Conservation (phyloP, 2,113 vertebrate species). For the Electrona antarctica region DNA sequence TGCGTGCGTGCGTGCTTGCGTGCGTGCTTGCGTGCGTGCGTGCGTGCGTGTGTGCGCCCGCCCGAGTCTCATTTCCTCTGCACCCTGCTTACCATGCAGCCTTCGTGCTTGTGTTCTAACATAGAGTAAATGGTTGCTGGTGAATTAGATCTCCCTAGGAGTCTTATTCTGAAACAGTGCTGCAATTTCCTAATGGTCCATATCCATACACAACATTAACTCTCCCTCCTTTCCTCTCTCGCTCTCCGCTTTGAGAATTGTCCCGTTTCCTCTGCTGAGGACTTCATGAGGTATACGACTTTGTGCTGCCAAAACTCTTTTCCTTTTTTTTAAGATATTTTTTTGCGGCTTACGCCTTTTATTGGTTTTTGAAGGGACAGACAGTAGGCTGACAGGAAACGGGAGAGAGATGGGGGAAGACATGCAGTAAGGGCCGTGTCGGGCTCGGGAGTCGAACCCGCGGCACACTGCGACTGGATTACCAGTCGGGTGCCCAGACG, state of each 20-base stretch:
- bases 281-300: no score
- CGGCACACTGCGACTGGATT: no score
- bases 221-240: conserved; percentile 14
- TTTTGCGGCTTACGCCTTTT: no score
- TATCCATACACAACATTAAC: conserved; percentile 32
- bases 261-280: no score
- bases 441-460: no score
- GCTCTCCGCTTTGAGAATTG: background rate
- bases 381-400: no score
- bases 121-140: conserved; percentile 38
- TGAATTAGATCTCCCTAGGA: conserved; percentile 22
- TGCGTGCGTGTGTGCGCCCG: conserved; percentile 11
- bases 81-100: conserved; percentile 16
- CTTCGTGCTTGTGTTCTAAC: conserved; percentile 26
- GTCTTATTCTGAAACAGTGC: conserved; percentile 39
- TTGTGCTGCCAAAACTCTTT: no score
- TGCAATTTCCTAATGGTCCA: conserved; percentile 48
- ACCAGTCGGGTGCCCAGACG: no score
- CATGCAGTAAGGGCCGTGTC: no score
- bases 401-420: no score
- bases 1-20: background rate
- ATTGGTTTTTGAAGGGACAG: no score
- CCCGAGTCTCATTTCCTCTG: conserved; percentile 14
- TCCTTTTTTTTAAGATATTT: no score
- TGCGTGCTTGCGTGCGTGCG: background rate